Evolutionary conservation across 2,113 vertebrate genomes (phyloP).

Genomic region (Salvelinus fontinalis): DNA sequence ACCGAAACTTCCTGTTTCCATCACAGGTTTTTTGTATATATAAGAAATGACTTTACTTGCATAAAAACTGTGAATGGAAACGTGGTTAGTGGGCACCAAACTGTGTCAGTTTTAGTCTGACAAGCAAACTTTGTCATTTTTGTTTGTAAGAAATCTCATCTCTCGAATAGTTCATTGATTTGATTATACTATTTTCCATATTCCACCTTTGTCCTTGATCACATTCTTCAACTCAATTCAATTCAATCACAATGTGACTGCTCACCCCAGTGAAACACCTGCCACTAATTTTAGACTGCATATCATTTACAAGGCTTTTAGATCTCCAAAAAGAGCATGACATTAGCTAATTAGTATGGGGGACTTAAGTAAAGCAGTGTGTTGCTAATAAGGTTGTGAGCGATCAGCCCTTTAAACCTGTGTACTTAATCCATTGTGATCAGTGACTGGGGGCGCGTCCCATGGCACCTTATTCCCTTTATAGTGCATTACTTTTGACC

Average conservation of each 20-base stretch:
- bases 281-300: neutral
- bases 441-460: constrained; percentile 18
- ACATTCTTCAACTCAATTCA: neutral
- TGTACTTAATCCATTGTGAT: constrained; percentile 48
- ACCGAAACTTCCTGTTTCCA: too few relatives aligned
- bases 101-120: neutral
- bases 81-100: neutral
- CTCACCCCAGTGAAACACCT: neutral
- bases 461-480: too few relatives aligned
- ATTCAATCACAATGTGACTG: neutral
- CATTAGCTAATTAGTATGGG: constrained; percentile 17
- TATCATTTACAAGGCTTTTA: constrained; percentile 21
- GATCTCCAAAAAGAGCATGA: neutral
- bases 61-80: too few relatives aligned
- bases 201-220: neutral
- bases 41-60: too few relatives aligned
- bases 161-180: neutral
- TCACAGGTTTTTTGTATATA: too few relatives aligned
- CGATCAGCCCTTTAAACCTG: constrained; percentile 39
- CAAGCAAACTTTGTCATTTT: neutral
- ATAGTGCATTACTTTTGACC: too few relatives aligned
- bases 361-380: constrained; percentile 13
- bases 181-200: neutral
- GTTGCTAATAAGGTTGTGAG: constrained; percentile 33
- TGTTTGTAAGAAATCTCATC: neutral